phyloP scores from a whole-genome alignment of 2,888 invertebrate genomes.

The Drosophila rellima region DNA sequence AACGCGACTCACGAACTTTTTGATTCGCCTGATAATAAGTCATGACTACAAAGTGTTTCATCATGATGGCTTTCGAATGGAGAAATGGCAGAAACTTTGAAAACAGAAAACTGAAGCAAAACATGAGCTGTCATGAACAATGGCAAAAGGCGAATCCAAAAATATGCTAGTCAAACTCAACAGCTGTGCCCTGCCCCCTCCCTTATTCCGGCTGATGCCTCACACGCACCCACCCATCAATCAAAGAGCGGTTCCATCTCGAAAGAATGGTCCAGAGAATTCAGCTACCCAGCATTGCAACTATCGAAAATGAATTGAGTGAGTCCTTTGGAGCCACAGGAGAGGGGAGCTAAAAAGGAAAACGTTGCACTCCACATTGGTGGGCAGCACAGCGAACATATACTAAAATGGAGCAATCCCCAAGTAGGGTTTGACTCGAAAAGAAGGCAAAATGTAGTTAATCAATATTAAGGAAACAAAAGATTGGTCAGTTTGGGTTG shows the following conservation, averaged over 20 bases:
- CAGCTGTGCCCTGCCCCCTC: constrained; percentile 27
- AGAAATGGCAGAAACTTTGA: constrained; percentile 14
- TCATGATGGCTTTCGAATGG: constrained; percentile 8
- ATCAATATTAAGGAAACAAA: constrained; percentile 39
- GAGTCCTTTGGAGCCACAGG: constrained; percentile 14
- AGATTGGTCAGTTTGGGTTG: constrained; percentile 11
- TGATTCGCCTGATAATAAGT: constrained; percentile 41
- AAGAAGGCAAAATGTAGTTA: constrained; percentile 33
- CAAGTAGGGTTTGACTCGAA: constrained; percentile 26
- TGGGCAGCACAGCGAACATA: constrained; percentile 23
- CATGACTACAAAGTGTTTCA: constrained; percentile 38
- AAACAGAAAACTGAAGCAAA: constrained; percentile 9
- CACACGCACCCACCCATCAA: constrained; percentile 43
- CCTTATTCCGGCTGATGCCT: background rate
- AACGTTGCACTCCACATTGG: constrained; percentile 44
- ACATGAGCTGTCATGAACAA: constrained; percentile 45
- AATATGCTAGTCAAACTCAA: constrained; percentile 53
- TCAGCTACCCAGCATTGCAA: constrained; percentile 40
- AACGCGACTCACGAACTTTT: constrained; percentile 7
- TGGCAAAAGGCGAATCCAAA: constrained; percentile 19
- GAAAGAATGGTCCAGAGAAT: constrained; percentile 30
- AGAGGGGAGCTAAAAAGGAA: constrained; percentile 15
- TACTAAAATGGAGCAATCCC: constrained; percentile 33
- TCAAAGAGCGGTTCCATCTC: constrained; percentile 37
- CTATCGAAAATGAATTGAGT: constrained; percentile 46